Conservation (phyloP, 1,140 invertebrate species). For the Ruditapes philippinarum region DNA sequence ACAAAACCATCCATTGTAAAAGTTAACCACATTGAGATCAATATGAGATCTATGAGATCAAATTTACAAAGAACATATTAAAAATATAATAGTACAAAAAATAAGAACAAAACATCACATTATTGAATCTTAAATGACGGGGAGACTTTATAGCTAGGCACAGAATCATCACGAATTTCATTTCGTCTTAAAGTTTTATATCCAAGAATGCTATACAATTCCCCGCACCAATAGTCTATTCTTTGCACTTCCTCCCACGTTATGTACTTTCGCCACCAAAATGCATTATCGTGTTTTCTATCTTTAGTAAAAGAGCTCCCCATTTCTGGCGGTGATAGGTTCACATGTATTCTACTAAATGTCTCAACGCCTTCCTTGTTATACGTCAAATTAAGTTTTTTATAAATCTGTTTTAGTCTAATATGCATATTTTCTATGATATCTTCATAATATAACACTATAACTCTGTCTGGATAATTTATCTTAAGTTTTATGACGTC, state of each 20-base stretch:
- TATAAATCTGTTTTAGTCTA: constrained; percentile 48
- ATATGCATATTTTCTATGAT: constrained; percentile 12
- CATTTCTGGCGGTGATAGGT: constrained; percentile 50
- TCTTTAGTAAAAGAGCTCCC: constrained; percentile 31
- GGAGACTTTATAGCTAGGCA: background rate
- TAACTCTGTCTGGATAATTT: constrained; percentile 34
- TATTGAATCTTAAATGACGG: no score
- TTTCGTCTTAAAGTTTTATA: background rate
- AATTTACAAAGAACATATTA: no score
- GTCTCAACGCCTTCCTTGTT: background rate
- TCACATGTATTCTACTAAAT: background rate
- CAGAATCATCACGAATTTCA: background rate
- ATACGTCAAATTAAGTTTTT: constrained; percentile 12
- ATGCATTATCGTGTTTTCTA: constrained; percentile 26
- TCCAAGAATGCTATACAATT: constrained; percentile 13
- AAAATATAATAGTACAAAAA: no score
- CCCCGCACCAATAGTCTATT: background rate
- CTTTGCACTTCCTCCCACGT: background rate
- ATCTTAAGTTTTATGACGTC: background rate
- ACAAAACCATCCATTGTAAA: no score
- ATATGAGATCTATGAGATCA: no score
- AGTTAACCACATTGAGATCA: no score
- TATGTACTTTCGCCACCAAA: constrained; percentile 57
- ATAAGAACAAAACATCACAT: no score
- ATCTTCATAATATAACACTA: constrained; percentile 52